These are phyloP conservation scores for Chaitophorus viminalis DNA, from an alignment of 2,888 invertebrate genomes.

Conservation along the genomic window DNA sequence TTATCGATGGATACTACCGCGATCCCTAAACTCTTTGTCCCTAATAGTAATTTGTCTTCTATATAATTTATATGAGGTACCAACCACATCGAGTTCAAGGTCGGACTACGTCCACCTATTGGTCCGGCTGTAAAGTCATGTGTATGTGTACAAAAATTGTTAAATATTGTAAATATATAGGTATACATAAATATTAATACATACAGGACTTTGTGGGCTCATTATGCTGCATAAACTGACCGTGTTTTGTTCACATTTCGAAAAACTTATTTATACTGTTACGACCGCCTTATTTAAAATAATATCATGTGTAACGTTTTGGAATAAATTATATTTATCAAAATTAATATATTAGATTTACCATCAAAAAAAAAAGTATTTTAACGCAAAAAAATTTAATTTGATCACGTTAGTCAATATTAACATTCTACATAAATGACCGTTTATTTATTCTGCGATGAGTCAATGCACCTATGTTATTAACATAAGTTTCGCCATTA, in stretches of 20 bases:
- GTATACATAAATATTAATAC: background rate
- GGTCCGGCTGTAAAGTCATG: too few species aligned
- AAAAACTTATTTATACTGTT: background rate
- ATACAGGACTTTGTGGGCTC: background rate
- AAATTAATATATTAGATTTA: background rate
- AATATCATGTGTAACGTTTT: background rate
- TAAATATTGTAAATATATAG: background rate
- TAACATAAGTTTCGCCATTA: slow-evolving; percentile 19
- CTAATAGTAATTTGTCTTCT: background rate
- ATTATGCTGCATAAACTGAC: background rate
- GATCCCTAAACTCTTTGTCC: slow-evolving; percentile 29
- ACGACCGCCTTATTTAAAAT: background rate
- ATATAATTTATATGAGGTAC: background rate
- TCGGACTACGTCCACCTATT: background rate
- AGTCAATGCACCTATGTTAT: slow-evolving; percentile 25
- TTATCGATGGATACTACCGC: background rate
- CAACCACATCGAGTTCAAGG: slow-evolving; percentile 35
- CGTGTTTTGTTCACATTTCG: background rate
- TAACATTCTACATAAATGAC: slow-evolving; percentile 7
- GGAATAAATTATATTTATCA: background rate
- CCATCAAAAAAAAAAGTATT: background rate
- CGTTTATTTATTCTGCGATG: slow-evolving; percentile 3
- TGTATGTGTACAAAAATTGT: background rate
- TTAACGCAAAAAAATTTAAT: background rate
- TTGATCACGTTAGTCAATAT: background rate